Conservation (phyloP, 2,888 invertebrate species). For the Ctenicera cuprea region DNA sequence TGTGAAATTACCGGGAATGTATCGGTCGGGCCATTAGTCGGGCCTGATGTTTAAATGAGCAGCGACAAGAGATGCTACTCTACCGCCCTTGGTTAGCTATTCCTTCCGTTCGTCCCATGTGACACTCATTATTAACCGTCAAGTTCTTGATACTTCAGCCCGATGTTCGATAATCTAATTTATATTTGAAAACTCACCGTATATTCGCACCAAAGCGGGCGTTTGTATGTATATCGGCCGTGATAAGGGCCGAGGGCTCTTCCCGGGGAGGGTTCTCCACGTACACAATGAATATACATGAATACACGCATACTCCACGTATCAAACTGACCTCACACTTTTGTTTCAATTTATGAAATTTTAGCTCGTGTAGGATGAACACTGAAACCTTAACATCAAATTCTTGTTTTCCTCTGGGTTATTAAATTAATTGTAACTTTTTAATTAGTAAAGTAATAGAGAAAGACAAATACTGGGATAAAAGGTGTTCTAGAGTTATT, state of each 20-base stretch:
- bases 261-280: slow-evolving; percentile 42
- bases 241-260: slow-evolving; percentile 52
- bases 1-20: slow-evolving; percentile 65
- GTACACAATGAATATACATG: slow-evolving; percentile 50
- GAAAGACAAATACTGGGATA: no score
- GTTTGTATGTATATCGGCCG: slow-evolving; percentile 49
- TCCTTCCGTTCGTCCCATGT: slow-evolving; percentile 48
- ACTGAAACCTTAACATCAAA: neutral
- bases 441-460: no score
- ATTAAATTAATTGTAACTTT: no score
- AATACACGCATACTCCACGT: slow-evolving; percentile 49
- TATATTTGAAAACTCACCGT: slow-evolving; percentile 50
- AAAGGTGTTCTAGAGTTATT: no score
- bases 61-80: slow-evolving; percentile 61
- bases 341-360: slow-evolving; percentile 44
- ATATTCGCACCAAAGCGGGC: slow-evolving; percentile 38
- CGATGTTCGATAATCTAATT: slow-evolving; percentile 50
- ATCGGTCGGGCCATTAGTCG: slow-evolving; percentile 60
- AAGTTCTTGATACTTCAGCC: slow-evolving; percentile 49
- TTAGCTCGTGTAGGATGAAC: neutral
- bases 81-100: slow-evolving; percentile 56
- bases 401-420: neutral
- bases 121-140: slow-evolving; percentile 46
- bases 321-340: slow-evolving; percentile 47
- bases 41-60: slow-evolving; percentile 62